Percentiles rank a stretch among this genome's conserved stretches.
These are phyloP conservation scores for Aromia moschata DNA, from an alignment of 2,888 invertebrate genomes.

Conservation along the genomic window DNA sequence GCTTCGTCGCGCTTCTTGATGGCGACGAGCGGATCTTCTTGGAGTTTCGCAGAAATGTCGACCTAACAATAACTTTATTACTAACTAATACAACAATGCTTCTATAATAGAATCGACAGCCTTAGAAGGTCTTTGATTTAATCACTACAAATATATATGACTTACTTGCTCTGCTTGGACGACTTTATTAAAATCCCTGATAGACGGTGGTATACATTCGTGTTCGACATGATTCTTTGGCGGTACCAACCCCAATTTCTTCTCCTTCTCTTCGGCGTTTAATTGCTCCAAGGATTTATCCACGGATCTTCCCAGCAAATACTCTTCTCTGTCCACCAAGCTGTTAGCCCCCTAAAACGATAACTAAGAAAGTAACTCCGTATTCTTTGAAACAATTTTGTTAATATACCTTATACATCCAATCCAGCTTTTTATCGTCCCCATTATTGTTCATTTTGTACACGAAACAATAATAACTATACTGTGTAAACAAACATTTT, in stretches of 20 bases:
- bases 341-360: slow-evolving; percentile 67
- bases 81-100: background rate
- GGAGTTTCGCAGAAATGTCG: slow-evolving; percentile 86
- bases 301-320: slow-evolving; percentile 82
- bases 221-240: slow-evolving; percentile 76
- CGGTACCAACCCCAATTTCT: slow-evolving; percentile 56
- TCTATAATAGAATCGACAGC: too few relatives aligned
- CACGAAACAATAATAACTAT: background rate
- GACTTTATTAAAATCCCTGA: slow-evolving; percentile 64
- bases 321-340: slow-evolving; percentile 83
- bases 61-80: slow-evolving; percentile 72
- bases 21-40: slow-evolving; percentile 91
- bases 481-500: too few relatives aligned
- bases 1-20: slow-evolving; percentile 91
- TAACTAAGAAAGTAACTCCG: background rate
- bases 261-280: slow-evolving; percentile 67
- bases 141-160: background rate
- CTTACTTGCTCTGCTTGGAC: slow-evolving; percentile 55
- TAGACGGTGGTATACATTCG: slow-evolving; percentile 81
- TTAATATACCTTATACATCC: slow-evolving; percentile 84
- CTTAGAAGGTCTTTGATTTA: background rate
- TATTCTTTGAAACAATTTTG: background rate
- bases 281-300: slow-evolving; percentile 82
- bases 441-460: slow-evolving; percentile 51
- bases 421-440: slow-evolving; percentile 75